A percentile compares a stretch with the other conserved stretches of the same genome.
Conservation (phyloP, 2,888 invertebrate genomes). For the Plebejus anna region DNA sequence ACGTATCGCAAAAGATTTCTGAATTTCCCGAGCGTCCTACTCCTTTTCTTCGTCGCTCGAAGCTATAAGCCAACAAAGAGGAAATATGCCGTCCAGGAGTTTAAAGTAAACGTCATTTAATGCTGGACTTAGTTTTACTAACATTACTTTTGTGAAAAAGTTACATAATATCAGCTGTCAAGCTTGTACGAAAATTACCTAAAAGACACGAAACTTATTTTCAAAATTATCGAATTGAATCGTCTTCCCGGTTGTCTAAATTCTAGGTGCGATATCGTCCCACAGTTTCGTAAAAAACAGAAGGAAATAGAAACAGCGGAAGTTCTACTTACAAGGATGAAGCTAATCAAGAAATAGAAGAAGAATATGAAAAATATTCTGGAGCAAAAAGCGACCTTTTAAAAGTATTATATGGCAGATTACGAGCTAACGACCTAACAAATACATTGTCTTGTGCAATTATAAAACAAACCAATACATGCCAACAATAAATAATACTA, state of each 20-base stretch:
- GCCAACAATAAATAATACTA: neutral
- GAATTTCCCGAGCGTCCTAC: neutral
- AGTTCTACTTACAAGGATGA: neutral
- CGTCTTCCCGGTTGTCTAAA: too few relatives aligned
- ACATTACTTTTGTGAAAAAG: too few relatives aligned
- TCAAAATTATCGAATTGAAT: too few relatives aligned
- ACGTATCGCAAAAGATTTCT: conserved; percentile 16
- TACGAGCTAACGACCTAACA: neutral
- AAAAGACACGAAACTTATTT: too few relatives aligned
- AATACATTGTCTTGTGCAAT: neutral
- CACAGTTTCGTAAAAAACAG: neutral
- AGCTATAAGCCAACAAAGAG: neutral
- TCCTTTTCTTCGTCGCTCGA: neutral
- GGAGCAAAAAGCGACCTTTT: neutral
- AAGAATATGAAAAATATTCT: neutral
- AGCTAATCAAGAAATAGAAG: neutral
- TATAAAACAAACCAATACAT: neutral
- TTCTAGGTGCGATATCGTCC: too few relatives aligned
- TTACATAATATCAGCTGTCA: too few relatives aligned
- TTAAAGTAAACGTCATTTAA: neutral
- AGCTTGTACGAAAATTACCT: too few relatives aligned
- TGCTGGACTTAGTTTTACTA: neutral
- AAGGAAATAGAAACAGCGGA: neutral
- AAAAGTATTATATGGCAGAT: neutral
- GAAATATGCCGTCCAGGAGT: neutral